Evolutionary conservation across 2,797 vertebrate genomes (phyloP), one percentile per base, ranked within the genome.

Genomic region (Tolypeutes matacus): DNA sequence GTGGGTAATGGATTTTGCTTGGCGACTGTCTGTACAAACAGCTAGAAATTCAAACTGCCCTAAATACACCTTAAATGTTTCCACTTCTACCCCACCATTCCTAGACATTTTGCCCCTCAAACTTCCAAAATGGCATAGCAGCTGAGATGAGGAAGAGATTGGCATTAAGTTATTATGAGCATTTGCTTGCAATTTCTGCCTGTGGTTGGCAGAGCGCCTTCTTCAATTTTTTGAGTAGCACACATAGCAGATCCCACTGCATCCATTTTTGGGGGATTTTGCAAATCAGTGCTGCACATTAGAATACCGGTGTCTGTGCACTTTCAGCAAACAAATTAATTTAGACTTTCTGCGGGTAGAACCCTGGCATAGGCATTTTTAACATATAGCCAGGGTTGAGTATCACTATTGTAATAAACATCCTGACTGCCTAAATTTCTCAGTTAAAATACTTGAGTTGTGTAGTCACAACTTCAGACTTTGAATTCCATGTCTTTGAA

Each of bases 401-500:
- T 91, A 64, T 58, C 49, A 93, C 92, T 64, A 25, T 53, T 60
- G 53, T 75, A 82, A 62, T 81, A 91, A 91, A 77, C 14, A 94
- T 56, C 27, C 70, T 70, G 65, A 94, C 80, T 46, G 49, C n/a
- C 62, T 58, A 29, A 60, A 93, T 46, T 85, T 93, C 89, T 91
- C 76, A 2, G 80, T 88, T 93, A 89, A 90, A 94, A 86, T 56
- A 65, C 29, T 85, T 78, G 17, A 96, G 23, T 95, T 90, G 31
- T 78, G 75, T 72, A 69, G 72, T 69, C 78, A 91, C 17, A n/a
- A 53, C 70, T 78, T 62, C 69, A 70, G 27, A 93, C 29, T 83
- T 93, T 84, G 70, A 96, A 89, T 92, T 95, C 39, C 21, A 84
- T 88, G 91, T 94, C 75, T 94, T 94, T 95, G 86, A 73, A 94